A percentile compares a stretch with the other conserved stretches of the same genome.
Conservation (phyloP, 2,113 vertebrate genomes). For the Nibea albiflora region DNA sequence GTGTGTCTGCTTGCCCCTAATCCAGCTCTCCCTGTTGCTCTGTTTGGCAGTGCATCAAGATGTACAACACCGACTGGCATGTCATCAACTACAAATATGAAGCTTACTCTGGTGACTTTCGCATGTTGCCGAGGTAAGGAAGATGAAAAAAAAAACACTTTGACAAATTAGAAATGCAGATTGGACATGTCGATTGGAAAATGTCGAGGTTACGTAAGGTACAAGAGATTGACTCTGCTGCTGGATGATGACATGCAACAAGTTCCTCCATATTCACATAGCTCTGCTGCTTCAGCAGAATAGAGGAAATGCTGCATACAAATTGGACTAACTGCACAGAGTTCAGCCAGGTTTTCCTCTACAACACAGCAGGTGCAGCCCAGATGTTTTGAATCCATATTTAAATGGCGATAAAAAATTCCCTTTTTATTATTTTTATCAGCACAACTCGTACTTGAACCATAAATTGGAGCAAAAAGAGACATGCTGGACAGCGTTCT, state of each 20-base stretch:
- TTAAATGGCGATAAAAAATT: neutral
- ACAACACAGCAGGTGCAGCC: slow-evolving; percentile 27
- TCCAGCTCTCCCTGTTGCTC: slow-evolving; percentile 49
- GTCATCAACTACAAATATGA: slow-evolving; percentile 98
- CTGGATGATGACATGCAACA: slow-evolving; percentile 1
- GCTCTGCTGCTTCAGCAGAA: slow-evolving; percentile 9
- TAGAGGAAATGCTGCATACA: neutral
- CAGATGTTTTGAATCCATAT: slow-evolving; percentile 32
- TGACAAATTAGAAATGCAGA: neutral
- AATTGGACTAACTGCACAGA: slow-evolving; percentile 5
- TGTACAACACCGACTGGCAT: slow-evolving; percentile 95
- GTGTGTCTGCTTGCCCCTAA: slow-evolving; percentile 40
- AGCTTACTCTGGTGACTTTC: slow-evolving; percentile 96
- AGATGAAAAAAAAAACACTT: neutral
- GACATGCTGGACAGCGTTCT: neutral
- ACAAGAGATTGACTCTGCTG: slow-evolving; percentile 25
- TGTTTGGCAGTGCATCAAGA: slow-evolving; percentile 94
- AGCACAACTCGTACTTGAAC: neutral
- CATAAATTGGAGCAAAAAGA: neutral
- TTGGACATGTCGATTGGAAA: slow-evolving; percentile 6
- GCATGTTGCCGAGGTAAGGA: slow-evolving; percentile 94
- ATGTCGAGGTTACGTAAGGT: slow-evolving; percentile 1
- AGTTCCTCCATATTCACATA: neutral
- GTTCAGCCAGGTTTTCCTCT: neutral
- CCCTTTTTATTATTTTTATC: slow-evolving; percentile 3